These are phyloP conservation scores for Ceratina calcarata DNA, from an alignment of 1,140 invertebrate genomes.

Conservation along the genomic window DNA sequence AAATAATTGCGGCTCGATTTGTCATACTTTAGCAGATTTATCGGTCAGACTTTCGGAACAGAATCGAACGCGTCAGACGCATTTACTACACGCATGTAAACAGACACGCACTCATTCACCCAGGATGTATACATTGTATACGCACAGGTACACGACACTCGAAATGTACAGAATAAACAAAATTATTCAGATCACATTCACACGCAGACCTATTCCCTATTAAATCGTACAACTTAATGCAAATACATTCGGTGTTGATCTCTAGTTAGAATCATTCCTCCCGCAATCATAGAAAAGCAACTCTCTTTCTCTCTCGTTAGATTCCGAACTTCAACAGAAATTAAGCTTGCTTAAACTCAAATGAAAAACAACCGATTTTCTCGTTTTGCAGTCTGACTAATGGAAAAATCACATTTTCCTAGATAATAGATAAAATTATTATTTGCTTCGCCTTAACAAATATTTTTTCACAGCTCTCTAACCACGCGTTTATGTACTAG, in stretches of 20 bases:
- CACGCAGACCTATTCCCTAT: slow-evolving; percentile 18
- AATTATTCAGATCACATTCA: slow-evolving; percentile 36
- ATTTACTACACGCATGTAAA: slow-evolving; percentile 1
- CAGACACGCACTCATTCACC: neutral
- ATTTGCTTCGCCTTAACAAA: slow-evolving; percentile 34
- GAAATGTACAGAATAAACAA: slow-evolving; percentile 55
- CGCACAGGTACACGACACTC: slow-evolving; percentile 10
- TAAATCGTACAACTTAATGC: slow-evolving; percentile 57
- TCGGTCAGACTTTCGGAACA: neutral
- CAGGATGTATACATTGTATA: slow-evolving; percentile 10
- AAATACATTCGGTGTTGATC: slow-evolving; percentile 35
- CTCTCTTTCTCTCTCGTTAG: neutral
- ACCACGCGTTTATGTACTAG: slow-evolving; percentile 68
- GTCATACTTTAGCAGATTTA: slow-evolving; percentile 36
- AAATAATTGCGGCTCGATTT: slow-evolving; percentile 27
- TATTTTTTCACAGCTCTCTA: slow-evolving; percentile 42
- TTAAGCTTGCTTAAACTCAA: slow-evolving; percentile 17
- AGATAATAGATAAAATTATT: slow-evolving; percentile 40
- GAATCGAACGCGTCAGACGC: neutral
- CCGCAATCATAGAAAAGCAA: slow-evolving; percentile 13
- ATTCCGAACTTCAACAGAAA: slow-evolving; percentile 17
- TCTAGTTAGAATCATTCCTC: slow-evolving; percentile 41
- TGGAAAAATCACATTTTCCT: slow-evolving; percentile 42
- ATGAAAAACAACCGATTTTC: slow-evolving; percentile 10
- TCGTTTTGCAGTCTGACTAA: slow-evolving; percentile 34